Percentiles rank a stretch among this genome's conserved stretches.
phyloP scores from a whole-genome alignment of 2,113 vertebrate species.

The Leptodactylus fuscus region DNA sequence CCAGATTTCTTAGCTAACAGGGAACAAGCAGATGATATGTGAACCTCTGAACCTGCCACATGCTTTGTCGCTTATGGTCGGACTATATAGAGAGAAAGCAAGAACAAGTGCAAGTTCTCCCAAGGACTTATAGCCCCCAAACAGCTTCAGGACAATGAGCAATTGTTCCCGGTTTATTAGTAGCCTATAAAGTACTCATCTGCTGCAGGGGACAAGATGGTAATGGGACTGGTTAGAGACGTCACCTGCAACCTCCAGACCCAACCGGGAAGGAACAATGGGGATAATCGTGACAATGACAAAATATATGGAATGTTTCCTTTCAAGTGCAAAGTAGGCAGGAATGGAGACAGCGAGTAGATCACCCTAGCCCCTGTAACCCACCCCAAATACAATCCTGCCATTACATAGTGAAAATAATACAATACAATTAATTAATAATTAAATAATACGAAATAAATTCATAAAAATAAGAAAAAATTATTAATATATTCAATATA shows the following conservation, averaged over 20 bases:
- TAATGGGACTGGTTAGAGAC: conserved; percentile 65
- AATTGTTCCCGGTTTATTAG: conserved; percentile 98
- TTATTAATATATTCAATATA: too few relatives aligned
- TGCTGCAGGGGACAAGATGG: conserved; percentile 83
- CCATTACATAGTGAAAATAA: too few relatives aligned
- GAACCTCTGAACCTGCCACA: conserved; percentile 21
- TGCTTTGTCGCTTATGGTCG: not conserved
- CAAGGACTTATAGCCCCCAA: conserved; percentile 85
- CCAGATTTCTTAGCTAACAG: not conserved
- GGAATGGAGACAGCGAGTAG: not conserved
- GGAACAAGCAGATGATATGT: not conserved
- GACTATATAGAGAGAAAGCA: conserved; percentile 59
- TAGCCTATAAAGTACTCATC: conserved; percentile 98
- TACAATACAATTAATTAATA: too few relatives aligned
- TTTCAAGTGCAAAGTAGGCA: conserved; percentile 55
- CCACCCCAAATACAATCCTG: too few relatives aligned
- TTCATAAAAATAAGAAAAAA: too few relatives aligned
- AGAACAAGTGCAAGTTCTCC: conserved; percentile 85
- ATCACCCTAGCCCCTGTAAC: too few relatives aligned
- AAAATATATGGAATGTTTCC: conserved; percentile 50
- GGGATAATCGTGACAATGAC: conserved; percentile 30
- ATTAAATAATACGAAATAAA: too few relatives aligned
- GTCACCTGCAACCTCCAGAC: conserved; percentile 74
- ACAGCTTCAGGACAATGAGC: conserved; percentile 82
- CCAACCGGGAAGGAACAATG: not conserved